These are phyloP conservation scores for Chelmon rostratus DNA, from an alignment of 2,797 vertebrate genomes.

Conservation along the genomic window DNA sequence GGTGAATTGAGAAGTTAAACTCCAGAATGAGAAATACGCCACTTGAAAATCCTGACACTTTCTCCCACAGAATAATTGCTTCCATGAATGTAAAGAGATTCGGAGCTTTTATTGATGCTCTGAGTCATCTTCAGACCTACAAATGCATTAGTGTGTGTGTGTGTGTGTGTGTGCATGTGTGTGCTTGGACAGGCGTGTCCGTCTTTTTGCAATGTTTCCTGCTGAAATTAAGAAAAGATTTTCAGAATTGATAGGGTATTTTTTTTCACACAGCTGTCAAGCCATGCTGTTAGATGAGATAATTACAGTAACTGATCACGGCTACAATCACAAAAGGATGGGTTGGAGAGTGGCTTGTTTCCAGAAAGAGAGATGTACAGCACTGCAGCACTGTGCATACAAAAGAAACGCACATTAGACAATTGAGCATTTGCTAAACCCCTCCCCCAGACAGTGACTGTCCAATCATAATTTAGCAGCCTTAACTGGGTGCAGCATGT, in stretches of 20 bases:
- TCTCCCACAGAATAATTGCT: conserved; percentile 25
- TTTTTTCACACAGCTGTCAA: conserved; percentile 3
- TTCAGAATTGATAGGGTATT: neutral
- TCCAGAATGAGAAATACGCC: conserved; percentile 30
- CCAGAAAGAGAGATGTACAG: too few species aligned
- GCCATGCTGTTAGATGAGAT: neutral
- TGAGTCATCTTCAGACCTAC: neutral
- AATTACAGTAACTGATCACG: neutral
- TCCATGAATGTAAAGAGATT: conserved; percentile 15
- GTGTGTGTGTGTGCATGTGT: too few species aligned
- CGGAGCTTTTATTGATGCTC: conserved; percentile 15
- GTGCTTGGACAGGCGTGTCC: neutral
- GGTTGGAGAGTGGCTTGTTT: too few species aligned
- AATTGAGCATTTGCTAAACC: neutral
- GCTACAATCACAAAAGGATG: neutral
- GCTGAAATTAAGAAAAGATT: neutral
- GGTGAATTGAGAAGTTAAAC: conserved; percentile 22
- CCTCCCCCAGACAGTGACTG: neutral
- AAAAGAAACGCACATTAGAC: neutral
- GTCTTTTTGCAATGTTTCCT: neutral
- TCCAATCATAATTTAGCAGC: neutral
- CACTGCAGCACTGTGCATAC: too few species aligned
- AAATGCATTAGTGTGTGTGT: neutral
- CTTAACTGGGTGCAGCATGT: neutral
- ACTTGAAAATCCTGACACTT: conserved; percentile 31